Base-by-base conservation (phyloP, 2,113 vertebrate species). In the Pangasianodon hypophthalmus region DNA sequence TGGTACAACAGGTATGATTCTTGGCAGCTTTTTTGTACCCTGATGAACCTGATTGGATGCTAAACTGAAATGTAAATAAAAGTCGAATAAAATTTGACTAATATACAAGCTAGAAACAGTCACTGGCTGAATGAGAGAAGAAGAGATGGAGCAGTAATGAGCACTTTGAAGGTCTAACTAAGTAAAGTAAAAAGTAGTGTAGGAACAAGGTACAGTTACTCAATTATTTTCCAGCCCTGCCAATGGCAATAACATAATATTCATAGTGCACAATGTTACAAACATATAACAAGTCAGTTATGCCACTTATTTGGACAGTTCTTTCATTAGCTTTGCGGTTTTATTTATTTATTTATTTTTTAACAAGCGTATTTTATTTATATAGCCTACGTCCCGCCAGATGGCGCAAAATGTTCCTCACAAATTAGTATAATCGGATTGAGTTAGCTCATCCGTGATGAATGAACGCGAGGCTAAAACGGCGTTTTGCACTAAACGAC, bases 371-470 rank as follows among this genome's bases (percentile, higher is more conserved):
- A 4, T 87, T n/a, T 26, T 29, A 1, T 56, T 3, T 56, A 4
- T 18, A 0, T 86, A 4, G 4, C 21, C 52, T 44, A 32, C 9
- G 8, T 46, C 18, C 52, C 88, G 9, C 86, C 67, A 92, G 91
- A 64, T 90, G 89, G 91, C 84, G 54, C 87, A 88, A 62, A 7
- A 1, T 69, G 41, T 44, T n/a, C 21, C 9, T 64, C 21, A 44
- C 26, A 19, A 19, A 16, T 48, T 32, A 52, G 19, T 18, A 21
- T 86, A 90, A 82, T 87, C 29, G 21, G 24, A 77, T 87, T 73
- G 60, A 48, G 8, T 71, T 48, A 37, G 37, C 32, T 58, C 26
- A 48, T 84, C 50, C 26, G 6, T 71, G 80, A 6, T 24, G 41
- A 80, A 19, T 11, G n/a, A 62, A 37, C 16, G 18, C 7, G 56